Conservation (phyloP, 2,797 vertebrate genomes). For the Poeciliopsis presidionis region DNA sequence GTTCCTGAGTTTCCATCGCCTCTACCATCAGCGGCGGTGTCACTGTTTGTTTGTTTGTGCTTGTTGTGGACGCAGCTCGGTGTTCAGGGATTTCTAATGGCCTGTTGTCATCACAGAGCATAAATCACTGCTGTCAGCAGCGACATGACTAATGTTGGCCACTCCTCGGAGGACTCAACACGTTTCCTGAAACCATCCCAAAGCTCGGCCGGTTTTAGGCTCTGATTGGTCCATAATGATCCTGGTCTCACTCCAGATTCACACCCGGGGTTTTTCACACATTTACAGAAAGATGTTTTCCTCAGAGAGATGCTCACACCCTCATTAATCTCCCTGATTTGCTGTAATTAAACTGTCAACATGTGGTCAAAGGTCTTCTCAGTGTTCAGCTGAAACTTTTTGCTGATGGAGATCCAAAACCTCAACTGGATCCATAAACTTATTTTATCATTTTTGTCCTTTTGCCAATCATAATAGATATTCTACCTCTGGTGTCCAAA, state of each 20-base stretch:
- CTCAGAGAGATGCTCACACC: not conserved
- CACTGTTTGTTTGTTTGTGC: slow-evolving; percentile 39
- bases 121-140: slow-evolving; percentile 51
- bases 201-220: not conserved
- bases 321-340: not conserved
- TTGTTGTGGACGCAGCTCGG: slow-evolving; percentile 24
- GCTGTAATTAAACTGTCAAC: slow-evolving; percentile 7
- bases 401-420: not conserved
- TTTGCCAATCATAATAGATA: too few relatives aligned
- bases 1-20: not conserved
- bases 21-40: not conserved
- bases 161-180: slow-evolving; percentile 28
- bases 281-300: not conserved
- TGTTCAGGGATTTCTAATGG: slow-evolving; percentile 52
- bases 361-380: not conserved
- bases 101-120: slow-evolving; percentile 54
- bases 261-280: not conserved
- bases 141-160: slow-evolving; percentile 47
- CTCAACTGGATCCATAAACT: not conserved
- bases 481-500: too few relatives aligned
- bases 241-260: slow-evolving; percentile 2
- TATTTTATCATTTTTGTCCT: too few relatives aligned
- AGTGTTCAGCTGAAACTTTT: slow-evolving; percentile 7
- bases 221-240: slow-evolving; percentile 14
- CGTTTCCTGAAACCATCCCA: slow-evolving; percentile 16